Base-by-base conservation (phyloP, 2,888 invertebrate species). In the Clunio marinus region DNA sequence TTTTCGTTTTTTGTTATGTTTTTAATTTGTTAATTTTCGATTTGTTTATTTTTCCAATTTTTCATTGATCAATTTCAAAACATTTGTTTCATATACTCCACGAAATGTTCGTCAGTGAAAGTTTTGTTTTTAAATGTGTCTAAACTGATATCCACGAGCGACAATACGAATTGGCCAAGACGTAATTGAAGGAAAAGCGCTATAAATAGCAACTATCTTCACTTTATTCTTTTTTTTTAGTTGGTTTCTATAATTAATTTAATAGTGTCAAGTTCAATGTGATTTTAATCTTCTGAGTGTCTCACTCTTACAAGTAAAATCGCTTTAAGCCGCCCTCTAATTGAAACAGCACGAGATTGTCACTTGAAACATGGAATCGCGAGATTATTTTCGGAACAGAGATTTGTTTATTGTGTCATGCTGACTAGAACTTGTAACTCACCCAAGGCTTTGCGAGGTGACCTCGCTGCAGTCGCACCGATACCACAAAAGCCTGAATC, bases 401-500 rank as follows among this genome's bases (percentile, higher is more conserved):
- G 20, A 22, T 5, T 51, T 51, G 15, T n/a, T n/a, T n/a, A 13
- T n/a, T n/a, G 32, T 8, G n/a, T 32, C 7, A 4, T n/a, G 20
- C 46, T 8, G 15, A 46, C 15, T 8, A 45, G 17, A 8, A 10
- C 55, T 13, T n/a, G 4, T 4, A 17, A 57, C 79, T 79, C 76
- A 79, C 79, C 79, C 71, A 82, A 75, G 76, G 84, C 84, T 75
- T 83, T 84, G 71, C 85, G 84, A 69, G 86, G 85, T 73, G 85
- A 86, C 70, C 84, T 82, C 41, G 86, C 86, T 69, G 85, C 86
- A 60, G 86, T 86, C 69, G 85, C 85, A 69, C 79, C 83, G 77
- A 90, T 89, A 69, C 79, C 83, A 77, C 90, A 89, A 78, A 91
- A 90, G 72, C 91, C 91, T 69, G 91, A 91, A 80, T 91, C 91